phyloP scores from a whole-genome alignment of 2,797 vertebrate species.

The Oreochromis grahami region DNA sequence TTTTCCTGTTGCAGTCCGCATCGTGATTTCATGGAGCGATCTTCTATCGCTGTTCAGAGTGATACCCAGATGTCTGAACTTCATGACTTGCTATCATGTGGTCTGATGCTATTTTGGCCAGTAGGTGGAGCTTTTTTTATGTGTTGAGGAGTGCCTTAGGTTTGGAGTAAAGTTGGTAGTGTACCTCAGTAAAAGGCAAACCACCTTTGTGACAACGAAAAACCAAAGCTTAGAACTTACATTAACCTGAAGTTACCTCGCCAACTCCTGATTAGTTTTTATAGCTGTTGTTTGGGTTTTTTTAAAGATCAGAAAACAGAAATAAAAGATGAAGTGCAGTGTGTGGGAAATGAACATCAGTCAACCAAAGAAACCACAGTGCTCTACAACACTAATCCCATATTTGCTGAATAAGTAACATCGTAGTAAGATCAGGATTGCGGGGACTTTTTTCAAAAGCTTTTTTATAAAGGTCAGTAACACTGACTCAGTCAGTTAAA shows the following conservation, averaged over 20 bases:
- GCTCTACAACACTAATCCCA: constrained; percentile 38
- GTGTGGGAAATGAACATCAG: constrained; percentile 25
- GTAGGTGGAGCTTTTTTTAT: not conserved
- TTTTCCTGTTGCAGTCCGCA: too few relatives aligned
- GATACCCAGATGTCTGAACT: too few relatives aligned
- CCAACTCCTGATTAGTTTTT: not conserved
- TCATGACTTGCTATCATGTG: too few relatives aligned
- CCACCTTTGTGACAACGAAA: not conserved
- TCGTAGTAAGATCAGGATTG: not conserved
- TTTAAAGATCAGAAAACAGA: constrained; percentile 18
- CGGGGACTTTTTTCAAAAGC: not conserved
- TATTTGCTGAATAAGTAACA: constrained; percentile 36
- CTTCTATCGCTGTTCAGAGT: too few relatives aligned
- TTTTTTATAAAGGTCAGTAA: not conserved
- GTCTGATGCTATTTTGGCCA: too few relatives aligned
- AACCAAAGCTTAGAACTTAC: not conserved
- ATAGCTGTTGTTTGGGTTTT: constrained; percentile 15
- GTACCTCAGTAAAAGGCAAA: not conserved
- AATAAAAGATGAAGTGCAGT: constrained; percentile 5
- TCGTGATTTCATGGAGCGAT: too few relatives aligned
- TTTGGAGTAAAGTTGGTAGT: not conserved
- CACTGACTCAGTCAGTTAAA: not conserved
- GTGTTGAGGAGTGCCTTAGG: not conserved
- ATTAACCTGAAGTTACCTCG: not conserved
- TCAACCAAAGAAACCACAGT: constrained; percentile 12